Base-by-base conservation (phyloP, 2,888 invertebrate genomes). In the Drosophila subsilvestris region DNA sequence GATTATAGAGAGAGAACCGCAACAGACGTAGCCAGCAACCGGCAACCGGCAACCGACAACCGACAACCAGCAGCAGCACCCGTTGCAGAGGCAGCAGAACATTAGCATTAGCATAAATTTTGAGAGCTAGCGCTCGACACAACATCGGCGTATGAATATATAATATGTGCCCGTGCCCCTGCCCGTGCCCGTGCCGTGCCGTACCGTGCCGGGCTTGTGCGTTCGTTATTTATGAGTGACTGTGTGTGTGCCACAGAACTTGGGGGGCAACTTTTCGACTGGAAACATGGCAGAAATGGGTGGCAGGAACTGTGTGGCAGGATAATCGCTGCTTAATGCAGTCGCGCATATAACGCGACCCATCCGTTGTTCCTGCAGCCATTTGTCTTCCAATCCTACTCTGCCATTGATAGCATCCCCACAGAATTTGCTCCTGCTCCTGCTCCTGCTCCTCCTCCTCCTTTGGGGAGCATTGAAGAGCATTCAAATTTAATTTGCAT, bases 311-410 rank as follows among this genome's bases (percentile, higher is more conserved):
- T 67, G 74, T 78, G 71, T 78, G 71, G 58, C 86, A 72, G 78
- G 86, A 88, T 85, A 85, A 88, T 84, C 85, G 81, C 77, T 86
- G 88, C 87, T 88, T 88, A 88, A 86, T 84, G 89, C 84, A 84
- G 75, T 86, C 76, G 84, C 65, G 81, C 87, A 78, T 67, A 74
- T 63, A 82, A 83, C 69, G 53, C 69, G 49, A 62, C 76, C 61
- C 70, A 69, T 59, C 66, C 70, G 74, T 73, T 74, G 51, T 50
- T 73, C 74, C 55, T 54, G 63, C 63, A 51, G 56, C 65, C 70
- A 71, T 71, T 71, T 71, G 70, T 71, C 70, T 71, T 71, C 17
- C 25, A 50, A 51, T 63, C 22, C 59, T 43, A 49, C 29, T 18
- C 59, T 43, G 54, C 29, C 60, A 70, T 70, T 70, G 70, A 71